Conservation (phyloP, 2,797 vertebrate genomes). For the Triplophysa yarkandensis region DNA sequence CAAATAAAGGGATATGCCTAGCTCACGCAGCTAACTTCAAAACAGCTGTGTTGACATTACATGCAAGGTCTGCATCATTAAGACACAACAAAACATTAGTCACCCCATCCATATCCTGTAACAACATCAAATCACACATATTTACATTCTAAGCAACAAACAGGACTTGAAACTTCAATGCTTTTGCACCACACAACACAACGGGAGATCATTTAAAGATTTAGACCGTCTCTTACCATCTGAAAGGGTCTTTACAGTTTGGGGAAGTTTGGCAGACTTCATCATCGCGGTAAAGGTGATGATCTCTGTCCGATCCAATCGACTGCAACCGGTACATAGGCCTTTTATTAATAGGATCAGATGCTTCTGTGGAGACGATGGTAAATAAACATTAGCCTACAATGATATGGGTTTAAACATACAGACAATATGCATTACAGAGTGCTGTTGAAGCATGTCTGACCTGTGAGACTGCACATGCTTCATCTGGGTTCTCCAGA, state of each 20-base stretch:
- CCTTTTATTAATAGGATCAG: constrained; percentile 98
- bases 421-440: background rate
- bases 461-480: constrained; percentile 99
- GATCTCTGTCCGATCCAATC: constrained; percentile 95
- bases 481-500: constrained; percentile 96
- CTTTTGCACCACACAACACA: background rate
- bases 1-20: background rate
- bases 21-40: constrained; percentile 9
- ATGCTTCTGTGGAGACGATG: constrained; percentile 83
- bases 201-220: background rate
- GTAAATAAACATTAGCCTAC: background rate
- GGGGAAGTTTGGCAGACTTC: constrained; percentile 98
- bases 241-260: constrained; percentile 97
- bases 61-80: background rate
- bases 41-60: constrained; percentile 17
- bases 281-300: constrained; percentile 99
- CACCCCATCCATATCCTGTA: background rate
- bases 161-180: background rate
- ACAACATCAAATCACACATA: constrained; percentile 3
- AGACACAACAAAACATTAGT: background rate
- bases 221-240: constrained; percentile 80
- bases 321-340: constrained; percentile 95
- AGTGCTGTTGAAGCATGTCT: constrained; percentile 51
- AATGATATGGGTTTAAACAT: background rate
- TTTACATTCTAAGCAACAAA: constrained; percentile 13